A percentile compares a stretch with the other conserved stretches of the same genome.
phyloP scores from a whole-genome alignment of 1,140 invertebrate genomes.

The Sycophila sp. region DNA sequence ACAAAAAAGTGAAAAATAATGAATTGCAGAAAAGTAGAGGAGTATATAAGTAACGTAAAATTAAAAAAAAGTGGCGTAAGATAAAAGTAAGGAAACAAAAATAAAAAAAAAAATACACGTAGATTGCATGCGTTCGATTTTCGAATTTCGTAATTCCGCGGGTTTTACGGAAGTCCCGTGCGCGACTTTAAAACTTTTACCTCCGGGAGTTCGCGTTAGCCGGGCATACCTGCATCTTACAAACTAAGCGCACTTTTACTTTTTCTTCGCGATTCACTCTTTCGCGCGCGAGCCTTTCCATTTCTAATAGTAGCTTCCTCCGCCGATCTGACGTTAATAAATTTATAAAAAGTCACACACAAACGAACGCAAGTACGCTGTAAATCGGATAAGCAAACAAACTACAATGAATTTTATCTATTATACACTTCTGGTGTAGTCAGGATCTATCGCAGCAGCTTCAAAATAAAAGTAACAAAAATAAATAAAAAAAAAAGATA shows the following conservation, averaged over 20 bases:
- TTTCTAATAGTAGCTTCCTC: conserved; percentile 17
- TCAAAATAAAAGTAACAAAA: conserved; percentile 31
- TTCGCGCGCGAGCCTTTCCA: conserved; percentile 8
- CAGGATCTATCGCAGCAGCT: conserved; percentile 12
- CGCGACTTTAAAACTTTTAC: too few relatives aligned
- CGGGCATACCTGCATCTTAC: too few relatives aligned
- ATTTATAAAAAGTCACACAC: background rate
- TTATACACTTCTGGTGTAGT: conserved; percentile 15
- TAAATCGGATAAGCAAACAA: background rate
- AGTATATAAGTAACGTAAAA: too few relatives aligned
- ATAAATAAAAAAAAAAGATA: conserved; percentile 23
- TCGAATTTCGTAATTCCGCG: conserved; percentile 9
- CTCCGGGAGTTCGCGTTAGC: too few relatives aligned
- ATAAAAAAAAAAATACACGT: conserved; percentile 1
- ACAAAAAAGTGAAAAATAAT: too few relatives aligned
- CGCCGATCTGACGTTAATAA: conserved; percentile 17
- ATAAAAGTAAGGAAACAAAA: too few relatives aligned
- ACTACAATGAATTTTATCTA: conserved; percentile 33
- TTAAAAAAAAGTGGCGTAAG: too few relatives aligned
- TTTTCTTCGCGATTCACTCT: conserved; percentile 20
- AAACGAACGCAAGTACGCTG: background rate
- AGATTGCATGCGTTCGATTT: conserved; percentile 27
- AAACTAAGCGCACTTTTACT: conserved; percentile 17
- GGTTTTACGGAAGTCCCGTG: background rate
- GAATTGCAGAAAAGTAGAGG: too few relatives aligned